A percentile compares a stretch with the other conserved stretches of the same genome.
Conservation (phyloP, 2,797 vertebrate genomes). For the Sciaenops ocellatus region DNA sequence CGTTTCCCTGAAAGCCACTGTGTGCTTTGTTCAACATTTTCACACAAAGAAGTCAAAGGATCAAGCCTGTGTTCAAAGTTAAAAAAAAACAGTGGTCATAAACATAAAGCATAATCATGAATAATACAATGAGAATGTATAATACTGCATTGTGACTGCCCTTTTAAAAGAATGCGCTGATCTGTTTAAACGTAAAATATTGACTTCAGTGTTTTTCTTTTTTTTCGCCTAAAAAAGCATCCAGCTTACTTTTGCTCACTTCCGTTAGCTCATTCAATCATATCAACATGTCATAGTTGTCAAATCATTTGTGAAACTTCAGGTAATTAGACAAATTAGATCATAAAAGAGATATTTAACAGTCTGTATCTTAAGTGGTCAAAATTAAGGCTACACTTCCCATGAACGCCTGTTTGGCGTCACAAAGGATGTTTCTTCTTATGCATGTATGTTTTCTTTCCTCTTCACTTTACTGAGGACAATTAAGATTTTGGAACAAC, state of each 20-base stretch:
- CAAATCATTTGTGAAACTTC: slow-evolving; percentile 25
- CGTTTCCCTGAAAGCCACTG: too few species aligned
- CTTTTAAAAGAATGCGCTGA: not conserved
- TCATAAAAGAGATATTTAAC: slow-evolving; percentile 1
- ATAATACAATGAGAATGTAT: too few species aligned
- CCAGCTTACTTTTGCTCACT: not conserved
- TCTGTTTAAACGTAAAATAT: slow-evolving; percentile 4
- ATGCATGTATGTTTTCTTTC: slow-evolving; percentile 1
- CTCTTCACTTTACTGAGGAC: slow-evolving; percentile 13
- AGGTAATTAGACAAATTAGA: slow-evolving; percentile 12
- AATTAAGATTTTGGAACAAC: slow-evolving; percentile 6
- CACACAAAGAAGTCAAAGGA: too few species aligned
- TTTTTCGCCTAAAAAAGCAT: not conserved
- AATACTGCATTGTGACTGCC: not conserved
- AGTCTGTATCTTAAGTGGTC: not conserved
- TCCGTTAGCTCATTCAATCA: not conserved
- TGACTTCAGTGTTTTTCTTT: not conserved
- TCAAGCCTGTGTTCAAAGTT: too few species aligned
- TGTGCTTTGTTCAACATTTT: too few species aligned
- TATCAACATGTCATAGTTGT: slow-evolving; percentile 8
- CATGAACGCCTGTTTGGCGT: not conserved
- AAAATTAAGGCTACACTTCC: not conserved
- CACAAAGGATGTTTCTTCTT: not conserved
- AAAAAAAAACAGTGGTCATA: too few species aligned
- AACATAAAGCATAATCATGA: too few species aligned